Conservation (phyloP, 2,113 vertebrate species). For the Gallinago undulata region DNA sequence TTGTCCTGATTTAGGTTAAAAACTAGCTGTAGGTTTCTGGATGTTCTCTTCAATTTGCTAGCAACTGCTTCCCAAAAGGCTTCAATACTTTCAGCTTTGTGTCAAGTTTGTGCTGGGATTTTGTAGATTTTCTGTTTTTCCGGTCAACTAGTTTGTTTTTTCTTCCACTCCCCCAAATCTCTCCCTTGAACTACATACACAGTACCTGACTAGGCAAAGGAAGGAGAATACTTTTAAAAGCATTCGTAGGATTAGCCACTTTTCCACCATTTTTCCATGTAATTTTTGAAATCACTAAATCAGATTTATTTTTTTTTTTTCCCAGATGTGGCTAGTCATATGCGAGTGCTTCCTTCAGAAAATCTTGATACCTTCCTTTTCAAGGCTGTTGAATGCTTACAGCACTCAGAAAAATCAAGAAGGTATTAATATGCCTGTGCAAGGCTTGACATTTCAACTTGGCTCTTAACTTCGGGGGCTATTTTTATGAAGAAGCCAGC, state of each 20-base stretch:
- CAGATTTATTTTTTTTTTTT: neutral
- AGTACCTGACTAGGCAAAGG: neutral
- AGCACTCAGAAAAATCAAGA: neutral
- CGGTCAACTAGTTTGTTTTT: neutral
- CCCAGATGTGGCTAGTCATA: neutral
- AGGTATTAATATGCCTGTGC: neutral
- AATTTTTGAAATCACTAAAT: neutral
- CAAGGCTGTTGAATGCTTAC: neutral
- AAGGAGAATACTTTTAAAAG: neutral
- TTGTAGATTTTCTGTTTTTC: neutral
- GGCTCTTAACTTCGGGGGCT: neutral
- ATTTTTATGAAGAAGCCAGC: neutral
- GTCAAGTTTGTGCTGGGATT: neutral
- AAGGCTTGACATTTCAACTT: neutral
- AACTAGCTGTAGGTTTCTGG: conserved; percentile 18
- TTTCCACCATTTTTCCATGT: neutral
- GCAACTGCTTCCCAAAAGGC: neutral
- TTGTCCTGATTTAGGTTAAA: conserved; percentile 44
- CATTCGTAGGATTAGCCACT: neutral
- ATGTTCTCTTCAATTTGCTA: neutral
- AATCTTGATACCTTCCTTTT: neutral
- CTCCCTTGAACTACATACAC: neutral
- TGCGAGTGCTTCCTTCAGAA: neutral
- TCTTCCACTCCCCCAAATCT: too few species aligned
- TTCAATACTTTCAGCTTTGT: neutral